phyloP scores from a whole-genome alignment of 92 coral and sea anemone genomes.

The Siderastrea siderea region DNA sequence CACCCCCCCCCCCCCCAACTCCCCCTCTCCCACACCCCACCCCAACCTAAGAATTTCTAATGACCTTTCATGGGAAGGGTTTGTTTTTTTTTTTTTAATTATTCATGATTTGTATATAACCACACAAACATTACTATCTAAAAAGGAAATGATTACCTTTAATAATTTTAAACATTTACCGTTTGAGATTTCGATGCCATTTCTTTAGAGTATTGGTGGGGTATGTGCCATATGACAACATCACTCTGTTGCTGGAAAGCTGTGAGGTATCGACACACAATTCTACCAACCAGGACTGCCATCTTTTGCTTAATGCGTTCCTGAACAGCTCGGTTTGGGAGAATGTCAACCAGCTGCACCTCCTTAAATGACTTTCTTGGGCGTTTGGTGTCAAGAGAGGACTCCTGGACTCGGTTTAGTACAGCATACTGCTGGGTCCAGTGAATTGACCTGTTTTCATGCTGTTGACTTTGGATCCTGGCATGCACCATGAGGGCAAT shows the following conservation, averaged over 20 bases:
- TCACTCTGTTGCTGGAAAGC: constrained; percentile 44
- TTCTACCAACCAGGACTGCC: constrained; percentile 64
- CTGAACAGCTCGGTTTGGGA: constrained; percentile 49
- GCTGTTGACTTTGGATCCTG: constrained; percentile 49
- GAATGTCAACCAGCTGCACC: constrained; percentile 47
- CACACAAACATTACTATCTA: no score
- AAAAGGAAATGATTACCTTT: no score
- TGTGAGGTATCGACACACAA: constrained; percentile 45
- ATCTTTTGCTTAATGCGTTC: constrained; percentile 35
- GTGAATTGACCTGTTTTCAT: constrained; percentile 51
- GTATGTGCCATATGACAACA: constrained; percentile 67
- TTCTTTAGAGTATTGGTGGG: constrained; percentile 60
- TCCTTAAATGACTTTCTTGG: constrained; percentile 58
- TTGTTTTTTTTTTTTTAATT: no score
- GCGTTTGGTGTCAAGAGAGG: no score
- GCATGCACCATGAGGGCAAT: constrained; percentile 54
- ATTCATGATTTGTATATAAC: no score
- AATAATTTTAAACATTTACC: no score
- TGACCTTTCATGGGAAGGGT: no score
- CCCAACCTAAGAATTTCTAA: no score
- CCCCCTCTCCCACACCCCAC: no score
- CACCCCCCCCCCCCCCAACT: no score
- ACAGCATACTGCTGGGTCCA: constrained; percentile 77
- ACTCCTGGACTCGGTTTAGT: no score
- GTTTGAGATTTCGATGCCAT: constrained; percentile 73